Evolutionary conservation across 2,888 invertebrate genomes (phyloP), one percentile per base, ranked within the genome.

Genomic region (Caradrina kadenii): DNA sequence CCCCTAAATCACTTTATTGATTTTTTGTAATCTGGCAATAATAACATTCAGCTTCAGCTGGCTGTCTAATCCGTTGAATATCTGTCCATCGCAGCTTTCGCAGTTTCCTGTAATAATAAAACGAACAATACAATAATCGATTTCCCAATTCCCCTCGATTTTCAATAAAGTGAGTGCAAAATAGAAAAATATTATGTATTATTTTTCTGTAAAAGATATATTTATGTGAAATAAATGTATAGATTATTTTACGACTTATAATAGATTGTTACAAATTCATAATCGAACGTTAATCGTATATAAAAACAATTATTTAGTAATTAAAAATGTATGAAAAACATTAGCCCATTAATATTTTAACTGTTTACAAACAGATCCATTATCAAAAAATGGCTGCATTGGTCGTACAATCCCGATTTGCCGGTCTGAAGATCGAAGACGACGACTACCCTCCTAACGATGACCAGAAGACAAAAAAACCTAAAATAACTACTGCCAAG

Each of bases 371-470:
- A 78, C 76, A 77, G 80, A 63, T 70, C 52, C 55, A 35, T 13
- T 63, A 50, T 17, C 49, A 31, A 53, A 66, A 91, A 90, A 97
- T 97, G 97, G 96, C 97, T 94, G 96, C 96, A 86, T 95, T 97
- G 52, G 96, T 97, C 64, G 97, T 97, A 71, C 97, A 97, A 79
- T 98, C 98, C 31, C 96, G 98, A 85, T 98, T 98, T 92, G 97
- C 98, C 71, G 97, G 97, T 77, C 95, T 98, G 63, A 97, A 97
- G 91, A 96, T 97, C 67, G 98, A 98, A 86, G 97, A 97, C 84
- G 98, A 98, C 81, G 97, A 97, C 61, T 87, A 88, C 81, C 87
- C 93, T 71, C 89, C 84, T 83, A 92, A 71, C 63, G 90, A 89
- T 48, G 86, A 63, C 62, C 91, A 92, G 84, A 96, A 96, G 79